Evolutionary conservation across 1,140 invertebrate genomes (phyloP).

Genomic region (Rhagoletis pomonella): DNA sequence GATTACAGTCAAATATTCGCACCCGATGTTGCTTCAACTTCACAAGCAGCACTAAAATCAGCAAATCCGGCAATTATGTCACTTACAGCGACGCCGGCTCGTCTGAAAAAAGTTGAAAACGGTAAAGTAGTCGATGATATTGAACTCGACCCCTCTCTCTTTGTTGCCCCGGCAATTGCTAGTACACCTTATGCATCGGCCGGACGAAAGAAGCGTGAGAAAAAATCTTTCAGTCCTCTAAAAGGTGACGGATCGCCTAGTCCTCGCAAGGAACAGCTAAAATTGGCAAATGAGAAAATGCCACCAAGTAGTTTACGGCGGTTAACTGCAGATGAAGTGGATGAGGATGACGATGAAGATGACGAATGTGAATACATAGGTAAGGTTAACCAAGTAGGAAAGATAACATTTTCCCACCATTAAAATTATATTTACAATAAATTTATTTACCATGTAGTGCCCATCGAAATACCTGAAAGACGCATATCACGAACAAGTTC

Average conservation of each 20-base stretch:
- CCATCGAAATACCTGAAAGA: constrained; percentile 55
- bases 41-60: neutral
- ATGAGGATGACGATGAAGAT: constrained; percentile 56
- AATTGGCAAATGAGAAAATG: constrained; percentile 57
- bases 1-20: constrained; percentile 9
- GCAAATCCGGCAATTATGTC: neutral
- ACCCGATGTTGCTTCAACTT: constrained; percentile 21
- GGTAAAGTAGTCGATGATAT: constrained; percentile 58
- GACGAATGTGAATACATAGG: constrained; percentile 58
- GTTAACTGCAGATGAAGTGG: constrained; percentile 52
- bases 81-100: constrained; percentile 39
- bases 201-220: constrained; percentile 54
- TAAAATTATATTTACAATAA: neutral
- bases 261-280: constrained; percentile 56
- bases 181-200: constrained; percentile 43
- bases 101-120: constrained; percentile 57
- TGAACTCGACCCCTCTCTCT: constrained; percentile 54
- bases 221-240: constrained; percentile 55
- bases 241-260: constrained; percentile 55
- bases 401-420: neutral
- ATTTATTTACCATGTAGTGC: constrained; percentile 23
- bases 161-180: constrained; percentile 50
- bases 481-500: constrained; percentile 55
- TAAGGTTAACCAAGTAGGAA: constrained; percentile 22
- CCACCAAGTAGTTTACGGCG: constrained; percentile 54